Conservation (phyloP, 2,888 invertebrate genomes). For the Lamproptera curius region DNA sequence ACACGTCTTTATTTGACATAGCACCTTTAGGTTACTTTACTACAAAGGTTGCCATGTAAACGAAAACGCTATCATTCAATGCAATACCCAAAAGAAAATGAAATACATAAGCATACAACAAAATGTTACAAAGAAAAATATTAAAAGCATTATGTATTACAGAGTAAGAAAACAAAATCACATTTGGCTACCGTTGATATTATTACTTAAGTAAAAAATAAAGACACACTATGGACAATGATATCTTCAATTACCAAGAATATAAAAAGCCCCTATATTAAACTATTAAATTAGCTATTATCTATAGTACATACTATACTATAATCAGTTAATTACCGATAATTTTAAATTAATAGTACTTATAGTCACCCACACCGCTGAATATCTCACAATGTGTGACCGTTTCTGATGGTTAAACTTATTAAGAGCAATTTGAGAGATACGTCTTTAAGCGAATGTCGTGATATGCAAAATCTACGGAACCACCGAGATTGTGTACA, state of each 20-base stretch:
- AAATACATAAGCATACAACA: conserved; percentile 48
- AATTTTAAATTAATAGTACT: conserved; percentile 29
- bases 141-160: conserved; percentile 37
- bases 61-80: no score
- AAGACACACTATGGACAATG: conserved; percentile 22
- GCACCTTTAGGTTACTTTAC: not conserved
- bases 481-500: conserved; percentile 1
- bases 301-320: conserved; percentile 63
- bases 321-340: conserved; percentile 56
- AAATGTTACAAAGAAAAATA: conserved; percentile 38
- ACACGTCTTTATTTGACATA: not conserved
- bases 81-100: conserved; percentile 37
- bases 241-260: conserved; percentile 34
- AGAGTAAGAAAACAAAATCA: conserved; percentile 34
- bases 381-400: conserved; percentile 8
- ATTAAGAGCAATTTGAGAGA: conserved; percentile 3
- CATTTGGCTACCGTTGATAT: conserved; percentile 29
- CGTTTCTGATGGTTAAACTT: not conserved
- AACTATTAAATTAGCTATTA: conserved; percentile 69
- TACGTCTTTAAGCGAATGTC: conserved; percentile 2
- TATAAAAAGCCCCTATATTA: conserved; percentile 63
- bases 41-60: not conserved
- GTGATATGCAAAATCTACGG: conserved; percentile 1
- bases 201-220: conserved; percentile 29
- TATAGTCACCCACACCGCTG: conserved; percentile 9